Conservation (phyloP, 2,113 vertebrate species). For the Stictonetta naevosa region DNA sequence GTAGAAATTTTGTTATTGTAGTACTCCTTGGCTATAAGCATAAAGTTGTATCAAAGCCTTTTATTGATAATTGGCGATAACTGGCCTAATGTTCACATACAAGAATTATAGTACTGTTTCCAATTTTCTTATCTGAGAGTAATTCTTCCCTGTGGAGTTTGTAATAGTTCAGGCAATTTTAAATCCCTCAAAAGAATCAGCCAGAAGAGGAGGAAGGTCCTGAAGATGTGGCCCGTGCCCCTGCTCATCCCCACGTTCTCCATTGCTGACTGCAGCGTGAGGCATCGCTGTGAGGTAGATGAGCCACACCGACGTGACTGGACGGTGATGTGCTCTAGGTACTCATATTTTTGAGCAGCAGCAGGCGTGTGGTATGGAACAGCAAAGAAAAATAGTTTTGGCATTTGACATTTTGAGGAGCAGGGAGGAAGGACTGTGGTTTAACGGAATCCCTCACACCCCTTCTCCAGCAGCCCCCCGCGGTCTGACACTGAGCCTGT, state of each 20-base stretch:
- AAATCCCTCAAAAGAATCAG: not conserved
- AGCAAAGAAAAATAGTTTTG: not conserved
- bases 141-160: not conserved
- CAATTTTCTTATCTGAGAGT: not conserved
- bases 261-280: not conserved
- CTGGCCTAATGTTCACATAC: rapidly evolving
- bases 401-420: not conserved
- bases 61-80: not conserved
- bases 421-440: not conserved
- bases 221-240: not conserved
- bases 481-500: not conserved
- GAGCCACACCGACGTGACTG: not conserved
- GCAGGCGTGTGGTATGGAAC: not conserved
- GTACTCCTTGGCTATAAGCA: not conserved
- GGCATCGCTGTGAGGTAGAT: not conserved
- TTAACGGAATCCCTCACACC: not conserved
- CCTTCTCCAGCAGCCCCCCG: not conserved
- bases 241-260: not conserved
- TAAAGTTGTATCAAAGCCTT: rapidly evolving
- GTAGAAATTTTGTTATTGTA: not conserved
- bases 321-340: not conserved
- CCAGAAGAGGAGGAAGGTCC: not conserved
- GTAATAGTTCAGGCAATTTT: not conserved
- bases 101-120: not conserved
- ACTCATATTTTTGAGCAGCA: not conserved